Conservation (phyloP, 2,113 vertebrate species). For the Corvus cornix region DNA sequence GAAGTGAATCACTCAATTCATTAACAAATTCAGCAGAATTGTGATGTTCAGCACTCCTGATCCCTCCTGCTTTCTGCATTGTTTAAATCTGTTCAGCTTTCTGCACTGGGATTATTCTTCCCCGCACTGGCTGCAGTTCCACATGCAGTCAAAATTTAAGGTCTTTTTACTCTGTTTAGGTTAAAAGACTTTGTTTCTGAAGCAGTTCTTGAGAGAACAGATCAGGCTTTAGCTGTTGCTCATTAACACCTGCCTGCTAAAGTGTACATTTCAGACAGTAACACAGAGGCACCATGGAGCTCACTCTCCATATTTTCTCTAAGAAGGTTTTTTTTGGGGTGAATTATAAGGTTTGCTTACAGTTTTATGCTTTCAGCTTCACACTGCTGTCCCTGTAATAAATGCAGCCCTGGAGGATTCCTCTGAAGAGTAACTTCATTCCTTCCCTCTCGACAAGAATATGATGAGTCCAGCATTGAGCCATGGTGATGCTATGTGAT, state of each 20-base stretch:
- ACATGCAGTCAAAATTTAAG: not conserved
- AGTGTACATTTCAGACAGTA: not conserved
- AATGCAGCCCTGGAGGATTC: not conserved
- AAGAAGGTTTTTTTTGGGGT: not conserved
- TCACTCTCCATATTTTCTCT: not conserved
- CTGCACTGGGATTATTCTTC: not conserved
- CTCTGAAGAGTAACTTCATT: not conserved
- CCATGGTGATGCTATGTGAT: not conserved
- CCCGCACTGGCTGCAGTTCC: not conserved
- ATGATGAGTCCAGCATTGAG: not conserved
- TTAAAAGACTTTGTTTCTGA: not conserved
- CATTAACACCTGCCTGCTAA: slow-evolving; percentile 4
- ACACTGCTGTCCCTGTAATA: not conserved
- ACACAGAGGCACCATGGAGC: not conserved
- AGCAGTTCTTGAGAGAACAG: not conserved
- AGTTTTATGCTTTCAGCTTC: not conserved
- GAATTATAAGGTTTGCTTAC: not conserved
- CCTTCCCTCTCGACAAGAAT: not conserved
- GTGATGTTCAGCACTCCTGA: not conserved
- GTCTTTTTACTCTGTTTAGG: not conserved
- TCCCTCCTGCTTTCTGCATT: not conserved
- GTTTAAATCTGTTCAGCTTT: not conserved
- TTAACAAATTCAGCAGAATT: not conserved
- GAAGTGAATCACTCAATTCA: not conserved
- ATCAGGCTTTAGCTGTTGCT: not conserved